phyloP scores from a whole-genome alignment of 1,140 invertebrate genomes.

The Pachypeltis micranthus region DNA sequence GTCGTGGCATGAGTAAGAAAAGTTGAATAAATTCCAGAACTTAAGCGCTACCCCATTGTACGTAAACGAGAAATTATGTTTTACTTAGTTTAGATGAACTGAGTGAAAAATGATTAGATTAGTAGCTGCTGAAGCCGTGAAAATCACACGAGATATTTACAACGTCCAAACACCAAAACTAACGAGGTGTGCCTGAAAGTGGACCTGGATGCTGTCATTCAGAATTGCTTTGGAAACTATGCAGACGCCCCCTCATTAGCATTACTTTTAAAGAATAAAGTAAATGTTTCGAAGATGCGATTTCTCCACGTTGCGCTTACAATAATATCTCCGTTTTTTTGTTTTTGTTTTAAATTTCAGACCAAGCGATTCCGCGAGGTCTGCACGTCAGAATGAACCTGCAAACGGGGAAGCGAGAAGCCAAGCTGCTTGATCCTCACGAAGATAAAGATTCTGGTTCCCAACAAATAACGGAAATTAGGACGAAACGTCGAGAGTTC shows the following conservation, averaged over 20 bases:
- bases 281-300: background rate
- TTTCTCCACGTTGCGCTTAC: background rate
- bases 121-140: too few relatives aligned
- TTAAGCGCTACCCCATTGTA: too few relatives aligned
- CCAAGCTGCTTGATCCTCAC: constrained; percentile 51
- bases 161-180: too few relatives aligned
- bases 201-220: background rate
- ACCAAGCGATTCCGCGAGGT: constrained; percentile 55
- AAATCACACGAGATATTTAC: too few relatives aligned
- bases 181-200: background rate
- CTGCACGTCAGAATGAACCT: constrained; percentile 63
- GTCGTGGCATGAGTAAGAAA: too few relatives aligned
- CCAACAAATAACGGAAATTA: constrained; percentile 1
- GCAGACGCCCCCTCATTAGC: background rate
- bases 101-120: constrained; percentile 3
- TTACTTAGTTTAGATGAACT: too few relatives aligned
- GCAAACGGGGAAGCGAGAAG: constrained; percentile 56
- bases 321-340: constrained; percentile 7
- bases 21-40: too few relatives aligned
- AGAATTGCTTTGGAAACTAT: background rate
- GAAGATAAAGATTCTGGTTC: constrained; percentile 33
- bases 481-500: constrained; percentile 20
- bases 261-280: background rate
- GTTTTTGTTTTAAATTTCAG: constrained; percentile 35
- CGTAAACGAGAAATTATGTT: too few relatives aligned